phyloP scores from a whole-genome alignment of 2,888 invertebrate genomes.

The Tetragonisca angustula region DNA sequence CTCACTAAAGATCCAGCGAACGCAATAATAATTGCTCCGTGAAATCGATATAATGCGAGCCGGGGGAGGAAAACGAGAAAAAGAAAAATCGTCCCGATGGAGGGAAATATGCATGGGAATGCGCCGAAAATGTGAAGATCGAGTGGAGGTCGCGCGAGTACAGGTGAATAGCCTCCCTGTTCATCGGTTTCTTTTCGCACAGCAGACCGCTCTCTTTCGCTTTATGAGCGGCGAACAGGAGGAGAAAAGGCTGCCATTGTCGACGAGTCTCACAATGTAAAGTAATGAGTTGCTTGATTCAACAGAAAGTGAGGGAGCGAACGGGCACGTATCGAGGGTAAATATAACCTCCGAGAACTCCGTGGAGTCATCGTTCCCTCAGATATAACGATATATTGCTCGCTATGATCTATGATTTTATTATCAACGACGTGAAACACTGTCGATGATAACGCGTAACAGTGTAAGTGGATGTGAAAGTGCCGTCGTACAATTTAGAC shows the following conservation, averaged over 20 bases:
- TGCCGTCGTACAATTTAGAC: not conserved
- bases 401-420: not conserved
- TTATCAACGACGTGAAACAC: not conserved
- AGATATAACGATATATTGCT: conserved; percentile 51
- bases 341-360: conserved; percentile 30
- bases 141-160: conserved; percentile 48
- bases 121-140: conserved; percentile 28
- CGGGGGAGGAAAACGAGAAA: not conserved
- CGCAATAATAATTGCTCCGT: conserved; percentile 32
- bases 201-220: conserved; percentile 39
- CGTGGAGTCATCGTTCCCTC: conserved; percentile 18
- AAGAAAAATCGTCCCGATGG: not conserved
- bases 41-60: conserved; percentile 21
- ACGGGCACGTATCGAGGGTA: conserved; percentile 10
- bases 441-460: not conserved
- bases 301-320: conserved; percentile 39
- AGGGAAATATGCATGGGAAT: conserved; percentile 19
- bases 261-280: conserved; percentile 66
- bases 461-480: too few species aligned
- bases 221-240: conserved; percentile 40
- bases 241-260: conserved; percentile 65
- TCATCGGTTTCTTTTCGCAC: conserved; percentile 62
- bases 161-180: conserved; percentile 50
- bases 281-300: conserved; percentile 73
- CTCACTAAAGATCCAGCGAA: not conserved